Evolutionary conservation across 2,113 vertebrate genomes (phyloP).

Genomic region (Anarrhichthys ocellatus): DNA sequence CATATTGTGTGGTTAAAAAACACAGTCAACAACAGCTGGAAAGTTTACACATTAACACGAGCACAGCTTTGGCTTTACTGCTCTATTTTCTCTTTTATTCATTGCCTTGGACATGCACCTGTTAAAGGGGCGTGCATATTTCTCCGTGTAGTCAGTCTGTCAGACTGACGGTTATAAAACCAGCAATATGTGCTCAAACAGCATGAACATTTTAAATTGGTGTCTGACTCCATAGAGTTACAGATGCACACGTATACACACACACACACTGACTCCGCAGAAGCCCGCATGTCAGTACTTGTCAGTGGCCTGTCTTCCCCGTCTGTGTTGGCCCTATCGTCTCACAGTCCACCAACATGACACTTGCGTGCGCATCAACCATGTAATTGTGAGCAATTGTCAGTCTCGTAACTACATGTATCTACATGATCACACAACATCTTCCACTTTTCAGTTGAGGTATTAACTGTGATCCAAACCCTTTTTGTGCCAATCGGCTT

Average conservation of each 20-base stretch:
- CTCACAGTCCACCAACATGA: conserved; percentile 48
- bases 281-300: conserved; percentile 35
- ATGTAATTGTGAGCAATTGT: conserved; percentile 73
- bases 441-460: conserved; percentile 57
- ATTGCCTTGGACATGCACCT: conserved; percentile 5
- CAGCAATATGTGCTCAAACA: conserved; percentile 56
- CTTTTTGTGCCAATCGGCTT: conserved; percentile 49
- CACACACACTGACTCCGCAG: conserved; percentile 16
- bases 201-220: conserved; percentile 69
- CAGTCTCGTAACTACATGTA: conserved; percentile 49
- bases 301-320: conserved; percentile 52
- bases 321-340: conserved; percentile 13
- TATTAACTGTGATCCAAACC: conserved; percentile 54
- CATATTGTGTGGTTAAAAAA: neutral
- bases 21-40: neutral
- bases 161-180: conserved; percentile 38
- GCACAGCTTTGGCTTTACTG: conserved; percentile 4
- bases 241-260: conserved; percentile 16
- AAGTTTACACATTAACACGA: neutral
- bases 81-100: conserved; percentile 5
- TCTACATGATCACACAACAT: conserved; percentile 72
- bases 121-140: neutral
- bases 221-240: conserved; percentile 43
- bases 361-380: conserved; percentile 62
- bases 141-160: conserved; percentile 20